Evolutionary conservation across 2,113 vertebrate species (phyloP), one percentile per base, ranked within the genome.

Genomic region (Sinocyclocheilus anophthalmus): DNA sequence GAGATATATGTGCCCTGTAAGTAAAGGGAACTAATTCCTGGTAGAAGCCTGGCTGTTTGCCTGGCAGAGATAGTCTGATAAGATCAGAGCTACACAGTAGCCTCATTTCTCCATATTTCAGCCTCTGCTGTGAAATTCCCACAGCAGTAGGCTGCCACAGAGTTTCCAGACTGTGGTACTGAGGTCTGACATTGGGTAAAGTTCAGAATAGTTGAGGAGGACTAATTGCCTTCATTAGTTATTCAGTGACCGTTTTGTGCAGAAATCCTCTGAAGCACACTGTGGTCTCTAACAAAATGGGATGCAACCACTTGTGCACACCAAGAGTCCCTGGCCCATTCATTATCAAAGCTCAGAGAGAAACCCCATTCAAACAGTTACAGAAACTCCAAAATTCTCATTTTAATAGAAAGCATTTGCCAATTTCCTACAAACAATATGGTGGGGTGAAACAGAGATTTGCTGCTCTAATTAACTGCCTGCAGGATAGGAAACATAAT

Each of bases 391-490:
- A 50, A 39, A 22, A n/a, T 55, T 63, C 5, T 65, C 22, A 63
- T 37, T 18, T 70, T 70, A 61, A 42, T 20, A 53, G 26, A 75
- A 50, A 65, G 24, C 10, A 24, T 86, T 37, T 83, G 50, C 22
- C 45, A 33, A 13, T 57, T 24, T n/a, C 22, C 18, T 45, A 67
- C 57, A 84, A 84, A 57, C 65, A 84, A 84, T 50, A 70, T 37
- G 48, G 48, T 69, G 16, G 14, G 16, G n/a, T 59, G 69, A 85
- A 65, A 50, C 22, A 45, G 5, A 80, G 39, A 30, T 87, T 73
- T 90, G 76, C 84, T 86, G 90, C 88, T 83, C 88, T 86, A 91
- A 88, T 84, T 22, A 80, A 86, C 89, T 85, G 50, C 76, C 87
- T 85, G 81, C 61, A 69, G 87, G 87, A 77, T 83, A 84, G 86